Evolutionary conservation across 2,113 vertebrate species (phyloP), one percentile per base, ranked within the genome.

Genomic region (Synodontis membranacea): DNA sequence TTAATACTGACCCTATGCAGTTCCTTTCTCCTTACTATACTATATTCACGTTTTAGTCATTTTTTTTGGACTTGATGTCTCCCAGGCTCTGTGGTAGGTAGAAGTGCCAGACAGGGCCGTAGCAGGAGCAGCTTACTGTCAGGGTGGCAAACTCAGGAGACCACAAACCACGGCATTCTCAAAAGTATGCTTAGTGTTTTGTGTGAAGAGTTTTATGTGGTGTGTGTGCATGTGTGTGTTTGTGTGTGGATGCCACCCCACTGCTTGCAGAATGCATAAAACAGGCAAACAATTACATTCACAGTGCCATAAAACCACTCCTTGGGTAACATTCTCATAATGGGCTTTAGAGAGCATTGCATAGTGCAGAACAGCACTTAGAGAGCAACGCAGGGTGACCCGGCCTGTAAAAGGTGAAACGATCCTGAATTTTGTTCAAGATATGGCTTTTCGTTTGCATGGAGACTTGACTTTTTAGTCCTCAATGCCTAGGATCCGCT

Each of bases 31-130:
- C 42, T 62, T 72, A 60, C 66, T 68, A 34, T 25, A 28, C 42
- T 17, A 81, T 42, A 64, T 86, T 19, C 42, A 72, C 34, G 23
- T n/a, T 80, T 7, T 58, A 25, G 19, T 34, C 5, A 1, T 4
- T 6, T 28, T 46, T 60, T 82, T 58, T 46, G 17, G 70, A 31
- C 60, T 17, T 62, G 39, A 44, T 74, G 42, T 60, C 80, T 79
- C 80, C 60, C 80, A 70, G 64, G 48, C 87, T 31, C 86, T 90
- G 88, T 86, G 89, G 89, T 88, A 89, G 87, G 87, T 87, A 84
- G 25, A 86, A 79, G 62, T 86, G 72, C 84, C 88, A 88, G 80
- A 85, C 60, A 78, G 52, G 58, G 54, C 70, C 66, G 25, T 80
- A 74, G 80, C 34, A 83, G 66, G 68, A 88, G 84, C 82, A 70